Evolutionary conservation across 2,797 vertebrate species (phyloP).

Genomic region (Bovichtus diacanthus): DNA sequence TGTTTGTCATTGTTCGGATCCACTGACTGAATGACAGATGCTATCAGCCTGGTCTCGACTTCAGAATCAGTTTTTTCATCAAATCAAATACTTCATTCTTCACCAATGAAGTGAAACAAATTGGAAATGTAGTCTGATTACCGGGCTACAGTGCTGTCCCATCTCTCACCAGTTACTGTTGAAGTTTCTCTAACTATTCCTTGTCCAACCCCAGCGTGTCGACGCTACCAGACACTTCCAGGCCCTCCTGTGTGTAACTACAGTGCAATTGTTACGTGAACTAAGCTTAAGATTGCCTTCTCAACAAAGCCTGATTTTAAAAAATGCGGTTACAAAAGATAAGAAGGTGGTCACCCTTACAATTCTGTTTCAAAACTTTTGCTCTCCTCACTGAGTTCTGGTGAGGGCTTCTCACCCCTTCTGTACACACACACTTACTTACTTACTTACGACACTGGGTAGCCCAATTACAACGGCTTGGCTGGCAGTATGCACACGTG

Average conservation of each 20-base stretch:
- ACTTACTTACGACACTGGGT: no score
- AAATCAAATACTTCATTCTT: background rate
- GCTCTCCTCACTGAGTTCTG: background rate
- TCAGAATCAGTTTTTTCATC: background rate
- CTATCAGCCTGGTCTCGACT: background rate
- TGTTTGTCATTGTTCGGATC: background rate
- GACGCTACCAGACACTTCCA: background rate
- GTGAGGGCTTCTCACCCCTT: no score
- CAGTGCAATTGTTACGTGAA: background rate
- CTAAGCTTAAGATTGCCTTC: background rate
- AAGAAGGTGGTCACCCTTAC: background rate
- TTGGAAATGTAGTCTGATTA: background rate
- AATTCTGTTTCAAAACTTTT: background rate
- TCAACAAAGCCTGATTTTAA: background rate
- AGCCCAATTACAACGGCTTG: no score
- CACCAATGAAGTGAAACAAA: background rate
- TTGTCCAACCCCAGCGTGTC: background rate
- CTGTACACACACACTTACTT: background rate
- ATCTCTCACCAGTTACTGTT: background rate
- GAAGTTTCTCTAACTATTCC: background rate
- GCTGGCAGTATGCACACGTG: background rate
- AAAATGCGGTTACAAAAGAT: background rate
- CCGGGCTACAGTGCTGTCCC: no score
- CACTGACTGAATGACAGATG: background rate
- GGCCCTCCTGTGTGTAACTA: background rate